Evolutionary conservation across 2,888 invertebrate genomes (phyloP).

Genomic region (Halocaridina rubra): DNA sequence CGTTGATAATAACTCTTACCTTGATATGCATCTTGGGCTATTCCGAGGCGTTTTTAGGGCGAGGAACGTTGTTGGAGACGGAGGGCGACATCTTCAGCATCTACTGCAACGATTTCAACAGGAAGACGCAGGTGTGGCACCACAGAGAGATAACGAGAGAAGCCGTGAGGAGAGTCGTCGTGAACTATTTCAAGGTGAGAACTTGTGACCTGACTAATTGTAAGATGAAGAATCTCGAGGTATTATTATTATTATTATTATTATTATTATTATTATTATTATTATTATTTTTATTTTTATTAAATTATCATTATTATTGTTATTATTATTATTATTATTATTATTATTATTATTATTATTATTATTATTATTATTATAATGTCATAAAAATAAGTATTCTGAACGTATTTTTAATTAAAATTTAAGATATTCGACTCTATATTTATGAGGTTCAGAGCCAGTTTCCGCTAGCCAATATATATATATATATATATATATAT

Average conservation of each 20-base stretch:
- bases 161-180: constrained; percentile 36
- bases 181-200: constrained; percentile 43
- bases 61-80: constrained; percentile 36
- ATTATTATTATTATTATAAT: not conserved
- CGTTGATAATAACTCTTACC: too few relatives aligned
- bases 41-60: constrained; percentile 39
- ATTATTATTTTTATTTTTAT: not conserved
- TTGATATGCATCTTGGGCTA: too few relatives aligned
- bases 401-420: too few relatives aligned
- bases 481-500: too few relatives aligned
- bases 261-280: not conserved
- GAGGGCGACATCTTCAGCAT: constrained; percentile 49
- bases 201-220: too few relatives aligned
- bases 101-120: constrained; percentile 44
- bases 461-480: too few relatives aligned
- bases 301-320: not conserved
- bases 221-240: not conserved
- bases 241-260: not conserved
- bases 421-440: too few relatives aligned
- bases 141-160: constrained; percentile 51
- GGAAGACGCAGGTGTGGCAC: constrained; percentile 37
- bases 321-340: not conserved
- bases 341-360: not conserved
- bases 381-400: too few relatives aligned
- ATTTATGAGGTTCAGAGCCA: too few relatives aligned